phyloP scores from a whole-genome alignment of 2,888 invertebrate genomes.

The Agapetus fuscipes region DNA sequence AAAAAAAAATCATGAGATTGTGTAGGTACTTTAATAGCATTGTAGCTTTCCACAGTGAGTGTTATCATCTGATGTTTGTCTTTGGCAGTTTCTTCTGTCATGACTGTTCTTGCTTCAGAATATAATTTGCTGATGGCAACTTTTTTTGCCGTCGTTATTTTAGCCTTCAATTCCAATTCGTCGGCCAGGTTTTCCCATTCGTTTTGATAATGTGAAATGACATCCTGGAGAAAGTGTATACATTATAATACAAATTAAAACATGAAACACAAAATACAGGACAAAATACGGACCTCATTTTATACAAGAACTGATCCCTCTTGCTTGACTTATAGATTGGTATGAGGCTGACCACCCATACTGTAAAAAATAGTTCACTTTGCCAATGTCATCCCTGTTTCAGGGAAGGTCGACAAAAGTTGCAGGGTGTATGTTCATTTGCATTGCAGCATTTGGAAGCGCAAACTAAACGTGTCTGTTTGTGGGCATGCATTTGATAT shows the following conservation, averaged over 20 bases:
- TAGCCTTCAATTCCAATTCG: conserved; percentile 35
- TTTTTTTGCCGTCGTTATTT: conserved; percentile 38
- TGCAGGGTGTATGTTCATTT: too few species aligned
- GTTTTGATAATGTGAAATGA: conserved; percentile 37
- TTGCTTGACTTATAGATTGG: too few species aligned
- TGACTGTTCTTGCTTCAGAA: conserved; percentile 42
- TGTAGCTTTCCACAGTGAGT: conserved; percentile 53
- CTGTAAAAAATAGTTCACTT: too few species aligned
- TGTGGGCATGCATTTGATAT: too few species aligned
- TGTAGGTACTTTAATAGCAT: conserved; percentile 39
- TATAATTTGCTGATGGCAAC: conserved; percentile 40
- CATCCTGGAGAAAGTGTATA: conserved; percentile 28
- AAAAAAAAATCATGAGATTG: not conserved
- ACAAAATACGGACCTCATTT: too few species aligned
- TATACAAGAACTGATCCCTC: too few species aligned
- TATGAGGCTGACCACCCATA: too few species aligned
- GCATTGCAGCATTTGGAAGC: too few species aligned
- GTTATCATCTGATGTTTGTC: conserved; percentile 47
- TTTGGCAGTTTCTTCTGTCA: conserved; percentile 38
- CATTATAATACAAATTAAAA: conserved; percentile 25
- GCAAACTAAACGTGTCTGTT: too few species aligned
- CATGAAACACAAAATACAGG: too few species aligned
- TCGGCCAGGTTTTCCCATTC: conserved; percentile 39
- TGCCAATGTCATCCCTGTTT: too few species aligned
- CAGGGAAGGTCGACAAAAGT: too few species aligned